phyloP scores from a whole-genome alignment of 2,888 invertebrate species.

The Papilio demoleus region DNA sequence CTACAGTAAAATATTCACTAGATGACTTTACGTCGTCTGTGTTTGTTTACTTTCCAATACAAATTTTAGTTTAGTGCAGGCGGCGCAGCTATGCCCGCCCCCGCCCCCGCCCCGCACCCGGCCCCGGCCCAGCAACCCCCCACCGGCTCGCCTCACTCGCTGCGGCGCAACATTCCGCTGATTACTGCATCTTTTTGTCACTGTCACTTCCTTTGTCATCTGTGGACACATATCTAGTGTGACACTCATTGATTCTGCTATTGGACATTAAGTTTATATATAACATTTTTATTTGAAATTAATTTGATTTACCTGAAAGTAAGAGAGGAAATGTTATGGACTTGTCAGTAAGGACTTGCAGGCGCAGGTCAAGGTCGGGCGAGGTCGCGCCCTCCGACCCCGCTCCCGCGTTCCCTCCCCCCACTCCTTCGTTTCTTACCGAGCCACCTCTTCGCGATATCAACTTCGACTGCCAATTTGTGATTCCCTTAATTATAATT shows the following conservation, averaged over 20 bases:
- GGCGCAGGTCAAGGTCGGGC: background rate
- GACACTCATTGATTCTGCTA: no score
- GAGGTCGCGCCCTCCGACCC: background rate
- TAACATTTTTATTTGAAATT: no score
- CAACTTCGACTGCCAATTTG: background rate
- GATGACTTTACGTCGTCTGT: background rate
- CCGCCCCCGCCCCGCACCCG: background rate
- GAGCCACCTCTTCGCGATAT: background rate
- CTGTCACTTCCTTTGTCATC: background rate
- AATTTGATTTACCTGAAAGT: background rate
- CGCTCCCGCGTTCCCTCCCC: background rate
- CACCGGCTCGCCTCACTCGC: background rate
- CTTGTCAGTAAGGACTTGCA: background rate
- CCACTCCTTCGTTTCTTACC: background rate
- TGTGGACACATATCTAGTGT: no score
- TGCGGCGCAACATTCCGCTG: background rate
- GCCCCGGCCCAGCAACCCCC: no score
- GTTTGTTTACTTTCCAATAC: conserved; percentile 5
- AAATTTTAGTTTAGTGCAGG: background rate
- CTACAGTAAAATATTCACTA: background rate
- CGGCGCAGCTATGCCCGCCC: no score
- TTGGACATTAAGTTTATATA: no score
- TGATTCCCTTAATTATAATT: background rate
- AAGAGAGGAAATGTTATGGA: background rate
- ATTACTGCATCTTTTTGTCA: background rate